These are phyloP conservation scores for Bucorvus abyssinicus DNA, from an alignment of 2,797 vertebrate genomes.

Conservation along the genomic window DNA sequence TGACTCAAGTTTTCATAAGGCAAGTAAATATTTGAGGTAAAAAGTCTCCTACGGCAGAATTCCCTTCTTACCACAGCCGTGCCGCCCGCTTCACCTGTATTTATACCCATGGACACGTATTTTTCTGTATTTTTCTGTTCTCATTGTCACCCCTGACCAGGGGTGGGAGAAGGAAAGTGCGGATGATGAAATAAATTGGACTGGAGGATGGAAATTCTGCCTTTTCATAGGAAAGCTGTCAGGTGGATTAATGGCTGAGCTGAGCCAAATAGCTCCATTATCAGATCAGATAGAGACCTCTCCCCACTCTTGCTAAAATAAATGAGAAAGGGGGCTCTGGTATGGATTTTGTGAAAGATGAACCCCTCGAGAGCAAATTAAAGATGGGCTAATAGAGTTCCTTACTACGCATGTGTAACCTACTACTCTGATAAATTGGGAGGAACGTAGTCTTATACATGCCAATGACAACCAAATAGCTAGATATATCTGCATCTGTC, in stretches of 20 bases:
- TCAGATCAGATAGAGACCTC: conserved; percentile 42
- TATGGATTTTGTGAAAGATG: conserved; percentile 51
- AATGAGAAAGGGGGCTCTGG: conserved; percentile 32
- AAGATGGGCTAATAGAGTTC: conserved; percentile 30
- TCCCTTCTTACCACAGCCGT: neutral
- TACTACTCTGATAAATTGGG: neutral
- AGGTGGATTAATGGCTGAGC: conserved; percentile 45
- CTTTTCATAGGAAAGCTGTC: conserved; percentile 61
- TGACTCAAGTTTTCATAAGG: neutral
- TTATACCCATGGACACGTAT: neutral
- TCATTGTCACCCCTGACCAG: neutral
- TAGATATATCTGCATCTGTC: neutral
- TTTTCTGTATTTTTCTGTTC: neutral
- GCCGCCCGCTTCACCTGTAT: neutral
- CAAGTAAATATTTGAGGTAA: neutral
- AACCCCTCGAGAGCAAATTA: conserved; percentile 49
- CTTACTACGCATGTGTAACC: conserved; percentile 22
- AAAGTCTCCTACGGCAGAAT: neutral
- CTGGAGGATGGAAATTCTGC: conserved; percentile 19
- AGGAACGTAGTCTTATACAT: neutral
- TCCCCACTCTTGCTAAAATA: conserved; percentile 32
- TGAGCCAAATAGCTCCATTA: conserved; percentile 40
- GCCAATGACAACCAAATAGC: neutral
- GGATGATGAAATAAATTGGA: conserved; percentile 56
- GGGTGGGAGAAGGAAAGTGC: neutral